These are phyloP conservation scores for Anoplolepis gracilipes DNA, from an alignment of 1,140 invertebrate species.

Conservation along the genomic window DNA sequence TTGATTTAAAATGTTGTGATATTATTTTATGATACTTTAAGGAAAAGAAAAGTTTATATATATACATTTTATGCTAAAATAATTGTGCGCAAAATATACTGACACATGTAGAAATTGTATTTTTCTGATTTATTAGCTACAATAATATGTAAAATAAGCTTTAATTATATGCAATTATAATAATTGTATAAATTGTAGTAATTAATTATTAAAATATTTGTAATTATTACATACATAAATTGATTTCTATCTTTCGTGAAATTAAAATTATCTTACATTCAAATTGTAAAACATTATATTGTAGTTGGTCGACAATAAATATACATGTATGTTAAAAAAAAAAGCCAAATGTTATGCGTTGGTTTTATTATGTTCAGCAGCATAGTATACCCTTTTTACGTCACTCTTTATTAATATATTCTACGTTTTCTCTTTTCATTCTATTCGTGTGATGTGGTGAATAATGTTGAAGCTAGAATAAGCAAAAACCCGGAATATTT, in stretches of 20 bases:
- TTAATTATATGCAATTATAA: neutral
- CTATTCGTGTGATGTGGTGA: slow-evolving; percentile 13
- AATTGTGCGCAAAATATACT: neutral
- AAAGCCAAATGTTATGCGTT: neutral
- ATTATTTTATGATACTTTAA: neutral
- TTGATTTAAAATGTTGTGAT: neutral
- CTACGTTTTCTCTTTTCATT: slow-evolving; percentile 21
- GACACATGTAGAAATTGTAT: neutral
- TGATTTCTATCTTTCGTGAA: neutral
- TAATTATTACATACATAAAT: neutral
- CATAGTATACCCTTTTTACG: neutral
- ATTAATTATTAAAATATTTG: neutral
- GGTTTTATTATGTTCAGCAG: slow-evolving; percentile 25
- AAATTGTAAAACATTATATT: neutral
- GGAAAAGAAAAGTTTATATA: slow-evolving; percentile 7
- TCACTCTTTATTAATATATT: slow-evolving; percentile 37
- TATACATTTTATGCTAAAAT: neutral
- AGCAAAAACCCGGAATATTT: neutral
- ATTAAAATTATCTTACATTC: neutral
- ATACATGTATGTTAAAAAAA: neutral
- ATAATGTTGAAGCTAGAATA: neutral
- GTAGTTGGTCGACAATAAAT: neutral
- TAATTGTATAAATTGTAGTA: too few species aligned
- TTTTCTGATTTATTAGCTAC: neutral
- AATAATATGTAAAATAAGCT: neutral